Evolutionary conservation across 2,888 invertebrate genomes (phyloP).

Genomic region (Epiblema foenella): DNA sequence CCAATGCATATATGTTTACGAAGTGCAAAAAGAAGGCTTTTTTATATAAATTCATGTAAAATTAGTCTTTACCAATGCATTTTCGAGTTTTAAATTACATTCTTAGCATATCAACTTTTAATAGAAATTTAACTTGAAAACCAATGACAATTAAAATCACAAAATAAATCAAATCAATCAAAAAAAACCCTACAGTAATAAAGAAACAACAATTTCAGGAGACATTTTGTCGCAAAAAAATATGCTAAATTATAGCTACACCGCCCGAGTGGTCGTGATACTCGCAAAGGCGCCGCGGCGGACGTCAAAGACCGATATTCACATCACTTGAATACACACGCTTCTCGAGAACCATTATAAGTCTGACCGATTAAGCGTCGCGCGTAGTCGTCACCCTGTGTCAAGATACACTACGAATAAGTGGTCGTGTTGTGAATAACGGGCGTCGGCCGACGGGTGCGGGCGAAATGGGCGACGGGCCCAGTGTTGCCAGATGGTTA

Average conservation of each 20-base stretch:
- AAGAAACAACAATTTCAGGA: not conserved
- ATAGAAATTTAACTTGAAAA: not conserved
- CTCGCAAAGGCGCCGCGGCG: slow-evolving; percentile 42
- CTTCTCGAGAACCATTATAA: no score
- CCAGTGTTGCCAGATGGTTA: no score
- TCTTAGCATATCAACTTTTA: not conserved
- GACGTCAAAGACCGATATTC: slow-evolving; percentile 2
- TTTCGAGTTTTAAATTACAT: no score
- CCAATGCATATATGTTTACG: no score
- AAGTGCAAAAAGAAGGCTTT: not conserved
- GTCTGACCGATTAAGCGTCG: not conserved
- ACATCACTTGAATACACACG: no score
- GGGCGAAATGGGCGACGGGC: slow-evolving; percentile 19
- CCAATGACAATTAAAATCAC: not conserved
- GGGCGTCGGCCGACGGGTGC: not conserved
- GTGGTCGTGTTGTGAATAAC: not conserved
- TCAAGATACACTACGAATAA: not conserved
- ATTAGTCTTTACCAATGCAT: not conserved
- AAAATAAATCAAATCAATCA: no score
- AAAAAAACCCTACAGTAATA: not conserved
- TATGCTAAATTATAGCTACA: slow-evolving; percentile 39
- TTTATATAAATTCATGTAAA: no score
- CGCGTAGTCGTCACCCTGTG: not conserved
- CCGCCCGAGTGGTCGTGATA: slow-evolving; percentile 50
- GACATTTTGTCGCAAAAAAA: not conserved